Evolutionary conservation across 2,888 invertebrate species (phyloP), one percentile per base, ranked within the genome.

Genomic region (Plemyria rubiginata): DNA sequence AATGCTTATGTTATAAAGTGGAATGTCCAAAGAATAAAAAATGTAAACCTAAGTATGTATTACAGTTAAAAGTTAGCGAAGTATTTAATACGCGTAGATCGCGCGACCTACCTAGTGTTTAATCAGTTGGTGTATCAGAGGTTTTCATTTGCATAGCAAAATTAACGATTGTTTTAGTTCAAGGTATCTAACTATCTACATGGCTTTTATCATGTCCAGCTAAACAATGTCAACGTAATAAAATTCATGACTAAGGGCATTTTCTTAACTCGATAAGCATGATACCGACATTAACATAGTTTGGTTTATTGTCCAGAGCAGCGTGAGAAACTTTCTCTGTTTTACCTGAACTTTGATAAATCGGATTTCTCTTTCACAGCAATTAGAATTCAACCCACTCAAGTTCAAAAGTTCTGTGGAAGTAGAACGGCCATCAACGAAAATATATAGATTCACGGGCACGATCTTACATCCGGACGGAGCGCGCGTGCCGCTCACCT

Each of bases 381-480:
- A 95, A 91, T 88, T 93, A 75, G 93, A 94, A 64, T 98, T 97
- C 86, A 95, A 95, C 75, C 96, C 98, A 52, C 94, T 95, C 73
- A 96, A 96, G 86, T 98, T 98, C 85, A 94, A 94, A 67, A 97
- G 97, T 81, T 94, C 95, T 51, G 95, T 99, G 59, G 98, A 98
- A 92, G 98, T 98, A 74, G 99, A 99, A 88, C 95, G 96, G 59
- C 99, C 99, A 11, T 98, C 98, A 75, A 98, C 98, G 65, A 98
- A 98, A 92, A 97, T 99, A 83, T 98, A 99, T 88, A 95, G 98
- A 80, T 99, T 99, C 87, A 96, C 97, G 79, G 99, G 99, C 61
- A 96, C 96, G 68, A 95, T 98, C 77, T 95, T 97, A 65, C 97
- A 97, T 87, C 95, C 96, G 12, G 94, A 95, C 76, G 97, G 97